phyloP scores from a whole-genome alignment of 2,113 vertebrate genomes.

The Tonatia bakeri region DNA sequence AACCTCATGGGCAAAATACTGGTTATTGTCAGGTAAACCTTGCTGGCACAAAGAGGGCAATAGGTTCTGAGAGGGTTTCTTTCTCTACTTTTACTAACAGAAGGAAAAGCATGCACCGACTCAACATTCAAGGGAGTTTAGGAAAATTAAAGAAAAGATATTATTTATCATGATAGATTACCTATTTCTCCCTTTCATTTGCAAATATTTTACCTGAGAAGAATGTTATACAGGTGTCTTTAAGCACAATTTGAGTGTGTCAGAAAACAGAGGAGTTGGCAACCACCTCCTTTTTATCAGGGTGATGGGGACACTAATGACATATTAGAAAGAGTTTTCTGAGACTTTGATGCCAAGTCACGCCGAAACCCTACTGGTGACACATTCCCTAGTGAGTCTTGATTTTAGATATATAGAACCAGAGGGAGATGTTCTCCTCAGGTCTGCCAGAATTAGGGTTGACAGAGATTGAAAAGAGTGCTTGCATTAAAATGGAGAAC shows the following conservation, averaged over 20 bases:
- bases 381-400: background rate
- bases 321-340: background rate
- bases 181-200: background rate
- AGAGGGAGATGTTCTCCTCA: background rate
- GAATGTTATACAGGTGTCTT: background rate
- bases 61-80: background rate
- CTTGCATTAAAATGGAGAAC: background rate
- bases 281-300: background rate
- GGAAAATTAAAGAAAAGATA: background rate
- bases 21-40: background rate
- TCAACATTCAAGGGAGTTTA: background rate
- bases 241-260: conserved; percentile 8
- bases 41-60: background rate
- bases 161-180: background rate
- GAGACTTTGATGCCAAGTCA: background rate
- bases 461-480: background rate
- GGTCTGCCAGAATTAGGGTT: background rate
- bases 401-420: background rate
- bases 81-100: background rate
- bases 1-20: background rate
- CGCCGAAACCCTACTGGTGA: background rate
- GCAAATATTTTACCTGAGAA: background rate
- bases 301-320: background rate
- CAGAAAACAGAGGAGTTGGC: background rate
- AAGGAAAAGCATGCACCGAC: background rate